Evolutionary conservation across 53 echinoderm and acorn worm genomes (phyloP).

Genomic region (Holothuria leucospilota): DNA sequence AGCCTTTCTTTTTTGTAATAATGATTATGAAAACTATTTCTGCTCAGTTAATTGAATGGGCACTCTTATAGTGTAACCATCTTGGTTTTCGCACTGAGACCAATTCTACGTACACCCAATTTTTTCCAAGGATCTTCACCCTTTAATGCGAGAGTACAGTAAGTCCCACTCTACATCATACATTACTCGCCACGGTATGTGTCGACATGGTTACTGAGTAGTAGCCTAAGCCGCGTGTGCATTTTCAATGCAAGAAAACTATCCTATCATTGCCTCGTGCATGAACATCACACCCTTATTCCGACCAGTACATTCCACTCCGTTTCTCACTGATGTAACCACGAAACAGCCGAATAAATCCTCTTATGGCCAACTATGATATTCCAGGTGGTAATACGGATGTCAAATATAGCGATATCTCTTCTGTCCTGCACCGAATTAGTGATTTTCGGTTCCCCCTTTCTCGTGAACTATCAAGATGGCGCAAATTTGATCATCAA

Average conservation of each 20-base stretch:
- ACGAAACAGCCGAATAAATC: background rate
- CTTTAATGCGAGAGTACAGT: no score
- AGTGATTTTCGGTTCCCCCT: background rate
- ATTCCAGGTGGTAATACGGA: background rate
- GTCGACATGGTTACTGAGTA: constrained; percentile 50
- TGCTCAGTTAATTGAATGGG: no score
- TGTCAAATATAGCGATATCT: background rate
- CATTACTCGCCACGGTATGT: background rate
- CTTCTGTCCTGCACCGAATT: background rate
- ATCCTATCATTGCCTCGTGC: constrained; percentile 54
- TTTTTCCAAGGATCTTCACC: no score
- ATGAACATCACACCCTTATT: constrained; percentile 49
- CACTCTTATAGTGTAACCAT: no score
- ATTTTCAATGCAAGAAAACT: constrained; percentile 6
- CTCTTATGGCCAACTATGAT: background rate
- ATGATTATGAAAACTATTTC: no score
- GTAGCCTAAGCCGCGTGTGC: constrained; percentile 6
- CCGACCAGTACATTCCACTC: constrained; percentile 9
- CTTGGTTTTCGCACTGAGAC: no score
- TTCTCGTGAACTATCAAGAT: constrained; percentile 63
- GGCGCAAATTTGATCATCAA: constrained; percentile 76
- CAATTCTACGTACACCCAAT: no score
- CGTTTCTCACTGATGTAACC: background rate
- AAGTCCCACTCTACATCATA: no score
- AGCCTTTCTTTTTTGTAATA: no score